Evolutionary conservation across 2,113 vertebrate genomes (phyloP), one percentile per base, ranked within the genome.

Genomic region (Chascanopsetta lugubris): DNA sequence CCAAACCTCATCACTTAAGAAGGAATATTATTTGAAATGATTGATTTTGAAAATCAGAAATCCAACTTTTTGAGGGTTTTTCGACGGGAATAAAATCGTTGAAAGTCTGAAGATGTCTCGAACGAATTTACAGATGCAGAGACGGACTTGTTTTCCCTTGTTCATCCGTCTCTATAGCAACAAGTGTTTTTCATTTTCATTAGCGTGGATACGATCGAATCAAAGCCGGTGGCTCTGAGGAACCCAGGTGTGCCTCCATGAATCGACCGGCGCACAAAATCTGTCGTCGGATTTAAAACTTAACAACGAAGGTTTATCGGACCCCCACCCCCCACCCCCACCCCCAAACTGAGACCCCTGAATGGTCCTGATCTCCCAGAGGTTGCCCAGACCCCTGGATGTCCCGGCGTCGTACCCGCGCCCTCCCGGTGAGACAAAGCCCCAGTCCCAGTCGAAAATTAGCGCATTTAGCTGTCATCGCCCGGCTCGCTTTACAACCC

Each of bases 391-490:
- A 79, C 55, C 66, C 50, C 29, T 60, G 89, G 77, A 91, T 94
- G 93, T 94, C 93, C 92, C 94, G 90, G 93, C 93, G 90, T 86
- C 85, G 20, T 40, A 64, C 18, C 69, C 8, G 43, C 88, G 90
- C 92, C 92, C 94, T 75, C 92, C 93, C 92, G 78, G 91, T 85
- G 93, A 95, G 91, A 94, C 93, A 94, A 94, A 94, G 92, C 87
- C 90, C 68, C 81, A 88, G 92, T 93, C 94, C 92, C 94, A 92
- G 93, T 79, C 93, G 95, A 96, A 98, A 97, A 98, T 98, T 96
- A 97, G 94, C 94, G 93, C 95, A 96, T 97, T 98, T 98, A 96
- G 94, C 96, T 98, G 95, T 98, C 96, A 97, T 94, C 96, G 92
- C 94, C 91, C 88, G 91, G 94, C 95, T 98, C 95, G 88, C 94